phyloP scores from a whole-genome alignment of 2,888 invertebrate species.

The Strigamia crassipes region DNA sequence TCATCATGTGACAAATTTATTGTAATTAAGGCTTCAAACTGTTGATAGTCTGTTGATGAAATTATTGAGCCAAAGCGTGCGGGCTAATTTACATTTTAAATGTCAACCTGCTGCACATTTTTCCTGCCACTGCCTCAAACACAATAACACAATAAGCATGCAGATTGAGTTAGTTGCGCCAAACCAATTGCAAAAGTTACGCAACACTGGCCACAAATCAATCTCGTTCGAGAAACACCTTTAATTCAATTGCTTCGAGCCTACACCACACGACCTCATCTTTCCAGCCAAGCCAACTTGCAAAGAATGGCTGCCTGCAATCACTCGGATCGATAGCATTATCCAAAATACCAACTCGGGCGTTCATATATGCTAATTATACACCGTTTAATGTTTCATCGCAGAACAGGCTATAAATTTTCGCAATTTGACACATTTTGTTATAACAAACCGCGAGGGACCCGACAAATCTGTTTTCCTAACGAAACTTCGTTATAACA shows the following conservation, averaged over 20 bases:
- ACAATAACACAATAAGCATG: constrained; percentile 34
- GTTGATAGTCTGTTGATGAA: constrained; percentile 42
- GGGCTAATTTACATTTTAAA: constrained; percentile 35
- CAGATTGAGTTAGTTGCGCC: constrained; percentile 29
- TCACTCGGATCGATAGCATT: not conserved
- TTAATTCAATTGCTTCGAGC: constrained; percentile 15
- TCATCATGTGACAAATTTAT: constrained; percentile 37
- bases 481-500: too few species aligned
- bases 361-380: not conserved
- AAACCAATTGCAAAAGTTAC: constrained; percentile 29
- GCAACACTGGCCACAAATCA: constrained; percentile 27
- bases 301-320: not conserved
- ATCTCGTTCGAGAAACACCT: constrained; percentile 11
- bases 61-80: constrained; percentile 24
- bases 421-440: too few species aligned
- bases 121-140: constrained; percentile 13
- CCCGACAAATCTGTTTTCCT: too few species aligned
- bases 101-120: constrained; percentile 33
- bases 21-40: constrained; percentile 42
- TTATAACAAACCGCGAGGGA: too few species aligned
- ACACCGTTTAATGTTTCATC: not conserved
- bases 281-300: not conserved
- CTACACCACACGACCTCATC: constrained; percentile 1
- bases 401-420: too few species aligned
- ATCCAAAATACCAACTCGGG: not conserved